Evolutionary conservation across 2,113 vertebrate genomes (phyloP).

Genomic region (Lynx canadensis): DNA sequence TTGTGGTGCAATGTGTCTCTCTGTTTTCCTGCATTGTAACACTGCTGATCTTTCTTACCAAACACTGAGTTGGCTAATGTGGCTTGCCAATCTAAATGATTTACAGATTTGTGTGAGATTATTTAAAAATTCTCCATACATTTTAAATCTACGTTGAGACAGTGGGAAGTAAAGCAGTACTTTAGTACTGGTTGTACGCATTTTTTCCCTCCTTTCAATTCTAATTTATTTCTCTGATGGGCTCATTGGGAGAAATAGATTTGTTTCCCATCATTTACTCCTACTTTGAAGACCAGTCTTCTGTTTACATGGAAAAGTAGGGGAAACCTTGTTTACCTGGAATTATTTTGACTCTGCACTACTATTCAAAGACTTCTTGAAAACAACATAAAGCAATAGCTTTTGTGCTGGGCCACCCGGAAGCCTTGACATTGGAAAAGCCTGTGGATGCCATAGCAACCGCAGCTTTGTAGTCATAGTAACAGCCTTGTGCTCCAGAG

Average conservation of each 20-base stretch:
- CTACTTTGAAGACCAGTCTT: background rate
- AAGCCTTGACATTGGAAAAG: slow-evolving; percentile 85
- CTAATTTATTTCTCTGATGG: background rate
- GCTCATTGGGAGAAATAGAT: slow-evolving; percentile 17
- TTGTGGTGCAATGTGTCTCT: background rate
- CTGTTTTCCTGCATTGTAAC: background rate
- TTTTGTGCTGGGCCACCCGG: slow-evolving; percentile 77
- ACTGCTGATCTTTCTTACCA: background rate
- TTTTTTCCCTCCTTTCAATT: background rate
- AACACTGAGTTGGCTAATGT: background rate
- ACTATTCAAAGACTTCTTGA: slow-evolving; percentile 64
- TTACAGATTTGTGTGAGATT: background rate
- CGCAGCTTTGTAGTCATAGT: slow-evolving; percentile 87
- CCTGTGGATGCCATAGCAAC: slow-evolving; percentile 84
- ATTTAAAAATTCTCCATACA: background rate
- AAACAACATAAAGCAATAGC: slow-evolving; percentile 77
- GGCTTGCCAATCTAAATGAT: background rate
- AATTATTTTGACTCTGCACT: slow-evolving; percentile 55
- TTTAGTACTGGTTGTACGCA: background rate
- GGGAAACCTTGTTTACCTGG: slow-evolving; percentile 51
- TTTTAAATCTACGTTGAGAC: background rate
- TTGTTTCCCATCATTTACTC: slow-evolving; percentile 10
- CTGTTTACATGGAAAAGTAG: background rate
- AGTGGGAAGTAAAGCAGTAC: background rate
- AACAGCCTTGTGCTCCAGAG: slow-evolving; percentile 86